Base-by-base conservation (phyloP, 2,797 vertebrate genomes). In the Argya squamiceps region DNA sequence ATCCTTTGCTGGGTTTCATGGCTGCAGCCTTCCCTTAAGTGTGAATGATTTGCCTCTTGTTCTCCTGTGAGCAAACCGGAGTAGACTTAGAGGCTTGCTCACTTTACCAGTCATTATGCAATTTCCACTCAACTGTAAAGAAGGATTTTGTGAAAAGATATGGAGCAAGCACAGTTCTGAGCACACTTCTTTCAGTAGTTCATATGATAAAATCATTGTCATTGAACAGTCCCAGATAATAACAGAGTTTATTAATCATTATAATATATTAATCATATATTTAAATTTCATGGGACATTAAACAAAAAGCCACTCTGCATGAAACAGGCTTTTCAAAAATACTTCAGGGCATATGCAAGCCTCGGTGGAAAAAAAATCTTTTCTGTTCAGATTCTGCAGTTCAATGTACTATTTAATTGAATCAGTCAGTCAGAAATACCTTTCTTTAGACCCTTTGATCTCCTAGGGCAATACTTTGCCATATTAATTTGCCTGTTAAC, bases 231-330 rank as follows among this genome's bases (percentile, higher is more conserved):
- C 22, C 18, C 47, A 86, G 50, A 69, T 39, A 94, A 84, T 65
- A 84, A 39, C 21, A 79, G 44, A 89, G 55, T 76, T 92, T 92
- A 92, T 79, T 89, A 86, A 89, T 93, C 8, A 55, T 87, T 89
- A 64, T 47, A 90, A 90, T 80, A 67, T 60, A 91, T 60, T 78
- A 78, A 71, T 78, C 23, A 64, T 84, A 39, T 60, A 87, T 75
- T 89, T 91, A 87, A 79, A 87, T 87, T 93, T 93, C 44, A 91
- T 2, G 22, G 50, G 37, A 84, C 55, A 74, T 91, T 79, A 91
- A 91, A 79, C 50, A 79, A 91, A 92, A 94, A 87, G 12, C 3
- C 62, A 81, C 34, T 70, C 43, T 65, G 52, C 36, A 82, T 84
- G 47, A 88, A 96, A 58, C 19, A 58, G 10, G 12, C 39, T 88